phyloP scores from a whole-genome alignment of 2,888 invertebrate species.

The Phortica magna region DNA sequence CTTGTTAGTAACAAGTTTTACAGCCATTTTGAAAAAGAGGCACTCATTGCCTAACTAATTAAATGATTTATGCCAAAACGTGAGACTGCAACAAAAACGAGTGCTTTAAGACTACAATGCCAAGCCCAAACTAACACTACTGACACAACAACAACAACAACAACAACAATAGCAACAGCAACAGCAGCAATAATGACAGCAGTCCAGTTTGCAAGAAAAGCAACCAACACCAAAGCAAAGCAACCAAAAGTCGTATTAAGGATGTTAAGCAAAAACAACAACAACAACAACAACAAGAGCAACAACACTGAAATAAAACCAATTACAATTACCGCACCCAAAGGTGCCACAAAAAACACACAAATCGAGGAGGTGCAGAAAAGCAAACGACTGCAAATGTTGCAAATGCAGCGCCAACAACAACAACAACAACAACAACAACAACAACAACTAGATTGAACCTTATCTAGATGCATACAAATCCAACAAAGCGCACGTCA shows the following conservation, averaged over 20 bases:
- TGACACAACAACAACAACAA: background rate
- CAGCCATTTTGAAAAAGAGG: conserved; percentile 14
- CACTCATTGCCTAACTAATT: conserved; percentile 67
- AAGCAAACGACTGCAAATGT: conserved; percentile 43
- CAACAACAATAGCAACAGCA: conserved; percentile 21
- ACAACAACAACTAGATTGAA: conserved; percentile 41
- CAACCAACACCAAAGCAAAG: conserved; percentile 10
- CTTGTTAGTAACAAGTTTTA: background rate
- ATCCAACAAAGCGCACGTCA: conserved; percentile 72
- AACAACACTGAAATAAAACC: conserved; percentile 59
- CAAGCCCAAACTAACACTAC: conserved; percentile 37
- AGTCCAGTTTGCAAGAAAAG: background rate
- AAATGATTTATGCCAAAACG: conserved; percentile 73
- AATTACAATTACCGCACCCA: conserved; percentile 75
- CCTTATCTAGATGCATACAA: conserved; percentile 74
- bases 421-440: conserved; percentile 30
- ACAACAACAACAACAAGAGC: conserved; percentile 38
- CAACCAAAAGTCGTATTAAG: conserved; percentile 13
- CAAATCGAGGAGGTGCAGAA: conserved; percentile 41
- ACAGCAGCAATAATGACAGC: conserved; percentile 22
- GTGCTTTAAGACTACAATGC: conserved; percentile 4
- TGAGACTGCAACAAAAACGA: conserved; percentile 49
- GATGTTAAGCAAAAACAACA: conserved; percentile 38
- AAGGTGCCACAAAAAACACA: conserved; percentile 64
- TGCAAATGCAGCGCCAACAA: conserved; percentile 44